A percentile compares a stretch with the other conserved stretches of the same genome.
Conservation (phyloP, 2,888 invertebrate species). For the Lycocerus yunnanus region DNA sequence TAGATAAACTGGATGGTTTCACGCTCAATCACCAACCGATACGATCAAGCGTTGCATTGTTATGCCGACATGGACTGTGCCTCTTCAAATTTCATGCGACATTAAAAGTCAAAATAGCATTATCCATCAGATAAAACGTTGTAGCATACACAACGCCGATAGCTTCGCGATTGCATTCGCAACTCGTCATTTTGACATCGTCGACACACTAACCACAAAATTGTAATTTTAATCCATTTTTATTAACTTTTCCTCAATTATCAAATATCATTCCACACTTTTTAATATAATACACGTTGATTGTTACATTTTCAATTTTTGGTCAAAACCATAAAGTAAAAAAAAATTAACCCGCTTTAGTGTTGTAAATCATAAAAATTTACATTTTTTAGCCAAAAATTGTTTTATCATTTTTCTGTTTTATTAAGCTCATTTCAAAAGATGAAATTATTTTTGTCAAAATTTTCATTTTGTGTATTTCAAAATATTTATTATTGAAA, state of each 20-base stretch:
- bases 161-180: conserved; percentile 29
- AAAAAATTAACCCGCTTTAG: no score
- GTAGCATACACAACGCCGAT: conserved; percentile 27
- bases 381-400: no score
- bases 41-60: conserved; percentile 53
- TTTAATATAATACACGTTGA: background rate
- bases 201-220: conserved; percentile 9
- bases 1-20: conserved; percentile 57
- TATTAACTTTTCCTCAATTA: no score
- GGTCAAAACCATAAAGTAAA: no score
- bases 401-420: no score
- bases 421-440: no score
- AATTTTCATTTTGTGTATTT: no score
- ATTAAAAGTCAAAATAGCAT: conserved; percentile 55
- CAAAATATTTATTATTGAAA: no score
- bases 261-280: background rate
- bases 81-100: conserved; percentile 58
- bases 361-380: no score
- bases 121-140: conserved; percentile 51
- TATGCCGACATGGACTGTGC: conserved; percentile 53
- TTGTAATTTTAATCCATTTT: no score
- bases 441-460: no score
- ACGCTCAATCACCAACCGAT: conserved; percentile 55
- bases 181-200: conserved; percentile 26
- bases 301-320: background rate